Conservation (phyloP, 2,888 invertebrate species). For the Drosophila barbarae region DNA sequence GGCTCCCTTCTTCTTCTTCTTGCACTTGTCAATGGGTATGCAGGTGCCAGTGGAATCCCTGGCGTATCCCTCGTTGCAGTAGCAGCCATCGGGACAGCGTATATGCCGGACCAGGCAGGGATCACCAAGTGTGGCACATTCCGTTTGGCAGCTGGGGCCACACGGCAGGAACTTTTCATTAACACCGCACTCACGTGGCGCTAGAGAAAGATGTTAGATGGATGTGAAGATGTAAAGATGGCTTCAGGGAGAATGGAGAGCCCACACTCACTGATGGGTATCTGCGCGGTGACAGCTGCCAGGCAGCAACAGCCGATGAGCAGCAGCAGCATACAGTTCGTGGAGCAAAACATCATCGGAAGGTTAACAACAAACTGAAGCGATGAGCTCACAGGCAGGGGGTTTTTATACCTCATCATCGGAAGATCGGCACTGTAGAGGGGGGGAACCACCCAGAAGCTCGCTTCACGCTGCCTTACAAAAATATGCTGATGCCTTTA, state of each 20-base stretch:
- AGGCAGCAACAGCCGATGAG: constrained; percentile 32
- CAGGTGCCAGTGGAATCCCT: constrained; percentile 64
- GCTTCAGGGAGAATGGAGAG: too few relatives aligned
- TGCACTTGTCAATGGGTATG: constrained; percentile 50
- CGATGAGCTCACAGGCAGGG: constrained; percentile 35
- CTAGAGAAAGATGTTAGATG: constrained; percentile 21
- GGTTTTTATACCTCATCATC: constrained; percentile 44
- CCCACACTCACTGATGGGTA: constrained; percentile 41
- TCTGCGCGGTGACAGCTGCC: constrained; percentile 29
- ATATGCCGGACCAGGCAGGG: constrained; percentile 66
- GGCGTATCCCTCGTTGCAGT: constrained; percentile 74
- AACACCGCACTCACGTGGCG: constrained; percentile 55
- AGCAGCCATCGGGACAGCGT: constrained; percentile 76
- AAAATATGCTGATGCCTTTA: constrained; percentile 27
- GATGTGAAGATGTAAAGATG: background rate
- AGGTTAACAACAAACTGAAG: constrained; percentile 39
- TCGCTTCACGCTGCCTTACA: background rate
- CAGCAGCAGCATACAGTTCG: constrained; percentile 28
- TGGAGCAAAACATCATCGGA: constrained; percentile 36
- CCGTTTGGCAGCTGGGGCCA: constrained; percentile 73
- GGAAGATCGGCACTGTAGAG: background rate
- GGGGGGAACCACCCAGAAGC: background rate
- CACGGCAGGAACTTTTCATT: constrained; percentile 69
- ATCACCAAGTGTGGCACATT: constrained; percentile 72
- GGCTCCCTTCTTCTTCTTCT: background rate